Evolutionary conservation across 1,140 invertebrate genomes (phyloP).

Genomic region (Artemia franciscana): DNA sequence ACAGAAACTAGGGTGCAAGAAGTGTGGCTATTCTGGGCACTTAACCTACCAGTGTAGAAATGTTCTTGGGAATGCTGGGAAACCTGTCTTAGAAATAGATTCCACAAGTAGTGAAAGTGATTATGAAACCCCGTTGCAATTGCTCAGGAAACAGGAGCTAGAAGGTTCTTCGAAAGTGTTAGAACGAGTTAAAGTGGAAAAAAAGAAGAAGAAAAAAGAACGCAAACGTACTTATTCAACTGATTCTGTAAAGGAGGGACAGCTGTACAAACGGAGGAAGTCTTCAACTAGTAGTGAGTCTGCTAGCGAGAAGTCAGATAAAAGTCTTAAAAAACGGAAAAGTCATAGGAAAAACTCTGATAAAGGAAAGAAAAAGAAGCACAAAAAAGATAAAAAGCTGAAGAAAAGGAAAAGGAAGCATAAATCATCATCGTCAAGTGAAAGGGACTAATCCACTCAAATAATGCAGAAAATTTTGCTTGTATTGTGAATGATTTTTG

Average conservation of each 20-base stretch:
- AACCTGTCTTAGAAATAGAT: slow-evolving; percentile 79
- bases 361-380: slow-evolving; percentile 22
- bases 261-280: slow-evolving; percentile 5
- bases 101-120: slow-evolving; percentile 80
- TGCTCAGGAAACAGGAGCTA: slow-evolving; percentile 47
- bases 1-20: slow-evolving; percentile 58
- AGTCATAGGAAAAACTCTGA: slow-evolving; percentile 17
- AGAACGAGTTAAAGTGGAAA: slow-evolving; percentile 27
- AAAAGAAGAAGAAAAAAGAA: slow-evolving; percentile 23
- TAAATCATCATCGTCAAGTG: neutral
- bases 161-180: slow-evolving; percentile 13
- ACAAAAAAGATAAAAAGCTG: slow-evolving; percentile 18
- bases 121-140: slow-evolving; percentile 53
- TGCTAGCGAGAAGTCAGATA: slow-evolving; percentile 1
- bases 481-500: no score
- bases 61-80: slow-evolving; percentile 51
- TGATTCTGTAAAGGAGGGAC: slow-evolving; percentile 7
- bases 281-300: slow-evolving; percentile 3
- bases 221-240: slow-evolving; percentile 1
- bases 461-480: no score
- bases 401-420: slow-evolving; percentile 9
- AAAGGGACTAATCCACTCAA: neutral
- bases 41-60: slow-evolving; percentile 89
- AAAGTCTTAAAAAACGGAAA: slow-evolving; percentile 4
- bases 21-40: slow-evolving; percentile 83